Evolutionary conservation across 1,140 invertebrate species (phyloP), one percentile per base, ranked within the genome.

Genomic region (Potamilus streckersoni): DNA sequence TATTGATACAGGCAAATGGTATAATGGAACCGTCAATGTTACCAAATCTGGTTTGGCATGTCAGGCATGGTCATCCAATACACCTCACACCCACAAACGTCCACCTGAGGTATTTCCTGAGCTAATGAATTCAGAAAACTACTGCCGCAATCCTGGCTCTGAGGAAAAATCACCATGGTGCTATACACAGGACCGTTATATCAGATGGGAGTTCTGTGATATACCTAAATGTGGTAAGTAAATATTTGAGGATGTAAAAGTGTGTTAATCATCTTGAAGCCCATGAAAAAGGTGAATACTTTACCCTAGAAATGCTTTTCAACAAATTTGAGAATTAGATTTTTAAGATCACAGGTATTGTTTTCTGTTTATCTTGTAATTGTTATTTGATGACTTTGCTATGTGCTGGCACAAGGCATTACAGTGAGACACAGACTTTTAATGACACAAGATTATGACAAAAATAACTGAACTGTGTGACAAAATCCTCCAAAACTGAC

Each of bases 131-230:
- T 93, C 96, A 6, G 95, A 96, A 86, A 99, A 98, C 90, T 97
- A 94, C 87, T 99, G 97, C 89, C 93, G 97, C 80, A 99, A 99
- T 92, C 96, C 96, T 8, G 97, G 97, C 2, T 97, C 95, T 13
- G 96, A 98, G 89, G 96, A 97, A 86, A 93, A 93, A 0, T 92
- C 92, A 79, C 97, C 97, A 0, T 99, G 97, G 97, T 99, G 97
- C 91, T 99, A 98, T 86, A 85, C 82, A 0, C 93, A 93, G 79
- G 93, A 97, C 88, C 92, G 93, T 63, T 90, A 91, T 62, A 93
- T 95, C 65, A 92, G 96, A 79, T 98, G 97, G 97, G 94, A 98
- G 87, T 93, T 94, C 87, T 99, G 97, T 83, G 82, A 85, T 72
- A 81, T 88, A 56, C 81, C 84, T 16, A 80, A 78, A 57, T 88